phyloP scores from a whole-genome alignment of 1,140 invertebrate species.

The Fopius arisanus region DNA sequence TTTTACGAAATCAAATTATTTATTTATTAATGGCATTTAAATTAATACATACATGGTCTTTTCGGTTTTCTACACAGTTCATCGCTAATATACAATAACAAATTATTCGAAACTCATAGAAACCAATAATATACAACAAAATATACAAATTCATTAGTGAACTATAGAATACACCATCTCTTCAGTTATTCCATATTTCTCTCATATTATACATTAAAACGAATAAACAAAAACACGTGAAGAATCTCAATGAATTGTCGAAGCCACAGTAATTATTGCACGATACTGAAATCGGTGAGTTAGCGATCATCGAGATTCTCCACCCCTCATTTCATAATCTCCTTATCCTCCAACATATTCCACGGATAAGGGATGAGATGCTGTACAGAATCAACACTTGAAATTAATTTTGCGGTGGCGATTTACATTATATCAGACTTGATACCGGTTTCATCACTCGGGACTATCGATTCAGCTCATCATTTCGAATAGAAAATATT shows the following conservation, averaged over 20 bases:
- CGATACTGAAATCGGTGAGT: not conserved
- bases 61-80: slow-evolving; percentile 40
- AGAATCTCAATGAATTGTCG: slow-evolving; percentile 5
- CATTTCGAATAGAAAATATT: not conserved
- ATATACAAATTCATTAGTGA: slow-evolving; percentile 47
- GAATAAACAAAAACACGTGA: slow-evolving; percentile 34
- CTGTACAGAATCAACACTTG: not conserved
- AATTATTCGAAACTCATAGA: slow-evolving; percentile 41
- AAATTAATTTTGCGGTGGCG: not conserved
- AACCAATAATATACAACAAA: slow-evolving; percentile 49
- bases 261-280: slow-evolving; percentile 5
- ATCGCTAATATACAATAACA: slow-evolving; percentile 45
- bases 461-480: slow-evolving; percentile 4
- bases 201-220: slow-evolving; percentile 39
- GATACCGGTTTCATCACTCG: not conserved
- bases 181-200: slow-evolving; percentile 15
- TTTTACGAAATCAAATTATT: slow-evolving; percentile 41
- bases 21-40: slow-evolving; percentile 50
- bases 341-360: not conserved
- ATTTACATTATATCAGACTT: not conserved
- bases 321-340: not conserved
- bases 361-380: not conserved
- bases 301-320: not conserved
- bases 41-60: slow-evolving; percentile 48
- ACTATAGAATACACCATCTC: slow-evolving; percentile 36